Base-by-base conservation (phyloP, 2,888 invertebrate genomes). In the Cheilosia vernalis region DNA sequence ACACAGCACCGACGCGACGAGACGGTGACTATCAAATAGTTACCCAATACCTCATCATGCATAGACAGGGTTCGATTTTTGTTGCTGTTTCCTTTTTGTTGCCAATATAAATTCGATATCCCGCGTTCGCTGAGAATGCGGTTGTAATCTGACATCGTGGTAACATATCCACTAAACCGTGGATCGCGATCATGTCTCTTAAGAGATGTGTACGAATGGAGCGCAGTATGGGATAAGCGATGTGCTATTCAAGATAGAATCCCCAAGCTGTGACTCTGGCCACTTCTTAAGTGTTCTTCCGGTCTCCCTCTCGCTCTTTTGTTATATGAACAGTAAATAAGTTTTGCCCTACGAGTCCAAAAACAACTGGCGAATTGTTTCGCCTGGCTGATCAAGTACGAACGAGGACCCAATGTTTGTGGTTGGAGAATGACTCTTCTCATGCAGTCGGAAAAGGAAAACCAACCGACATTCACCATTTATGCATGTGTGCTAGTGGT, bases 61-160 rank as follows among this genome's bases (percentile, higher is more conserved):
- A 64, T 61, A 60, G 70, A 72, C 72, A 60, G 47, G 19, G 53
- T 49, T 30, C 24, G n/a, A 24, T 10, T 60, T 53, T 27, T 13
- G 13, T 13, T 49, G 24, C 2, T 42, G 30, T 24, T 40, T 10
- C 7, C 37, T 47, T 73, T 53, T 2, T 60, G 69, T 40, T 40
- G 40, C 44, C 61, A 69, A n/a, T 10, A 58, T 70, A 81, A 86
- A 86, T 78, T 55, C 73, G 86, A 86, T 86, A 86, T 58, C 73
- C 51, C 51, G 60, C 82, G 53, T 82, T 81, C 47, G 27, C 21
- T 73, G 66, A 86, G 86, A 86, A 86, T 86, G 86, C 82, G 82
- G 86, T 86, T 82, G 86, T 86, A 86, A 86, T 82, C 58, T 53
- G 82, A 86, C 85, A 63, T 86, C 77, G 72, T 67, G 72, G 76